These are phyloP conservation scores for Propithecus perrieri DNA, from an alignment of 2,797 vertebrate species.

Conservation along the genomic window DNA sequence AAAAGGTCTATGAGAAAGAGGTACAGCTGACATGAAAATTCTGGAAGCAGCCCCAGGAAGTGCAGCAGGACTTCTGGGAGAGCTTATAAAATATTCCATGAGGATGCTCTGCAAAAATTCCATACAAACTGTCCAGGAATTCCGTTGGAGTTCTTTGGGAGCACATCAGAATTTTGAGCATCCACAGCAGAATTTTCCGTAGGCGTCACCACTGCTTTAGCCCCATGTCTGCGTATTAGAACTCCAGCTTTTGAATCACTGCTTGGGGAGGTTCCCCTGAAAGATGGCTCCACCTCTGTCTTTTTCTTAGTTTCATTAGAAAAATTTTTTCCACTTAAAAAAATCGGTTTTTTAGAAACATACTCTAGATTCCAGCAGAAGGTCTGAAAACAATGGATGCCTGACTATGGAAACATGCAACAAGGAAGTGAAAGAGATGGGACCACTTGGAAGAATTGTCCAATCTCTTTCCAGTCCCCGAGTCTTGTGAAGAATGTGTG, in stretches of 20 bases:
- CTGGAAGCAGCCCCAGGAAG: background rate
- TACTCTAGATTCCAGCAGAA: background rate
- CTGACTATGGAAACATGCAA: background rate
- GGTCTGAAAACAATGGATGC: background rate
- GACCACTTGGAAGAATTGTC: background rate
- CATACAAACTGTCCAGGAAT: background rate
- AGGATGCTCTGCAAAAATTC: background rate
- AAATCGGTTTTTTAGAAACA: background rate
- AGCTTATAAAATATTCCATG: background rate
- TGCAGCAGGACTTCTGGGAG: background rate
- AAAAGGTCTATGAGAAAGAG: background rate
- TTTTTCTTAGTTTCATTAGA: background rate
- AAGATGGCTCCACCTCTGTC: background rate
- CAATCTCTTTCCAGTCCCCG: background rate
- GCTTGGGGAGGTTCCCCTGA: background rate
- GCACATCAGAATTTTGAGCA: background rate
- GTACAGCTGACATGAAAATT: background rate
- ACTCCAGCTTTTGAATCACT: background rate
- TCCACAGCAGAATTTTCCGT: background rate
- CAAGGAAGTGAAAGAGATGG: background rate
- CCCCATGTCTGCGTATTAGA: fast-evolving
- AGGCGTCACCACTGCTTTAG: fast-evolving
- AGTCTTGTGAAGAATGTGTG: background rate
- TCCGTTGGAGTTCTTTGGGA: background rate
- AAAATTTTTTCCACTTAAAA: background rate